A percentile compares a stretch with the other conserved stretches of the same genome.
phyloP scores from a whole-genome alignment of 2,113 vertebrate genomes.

The Vimba vimba region DNA sequence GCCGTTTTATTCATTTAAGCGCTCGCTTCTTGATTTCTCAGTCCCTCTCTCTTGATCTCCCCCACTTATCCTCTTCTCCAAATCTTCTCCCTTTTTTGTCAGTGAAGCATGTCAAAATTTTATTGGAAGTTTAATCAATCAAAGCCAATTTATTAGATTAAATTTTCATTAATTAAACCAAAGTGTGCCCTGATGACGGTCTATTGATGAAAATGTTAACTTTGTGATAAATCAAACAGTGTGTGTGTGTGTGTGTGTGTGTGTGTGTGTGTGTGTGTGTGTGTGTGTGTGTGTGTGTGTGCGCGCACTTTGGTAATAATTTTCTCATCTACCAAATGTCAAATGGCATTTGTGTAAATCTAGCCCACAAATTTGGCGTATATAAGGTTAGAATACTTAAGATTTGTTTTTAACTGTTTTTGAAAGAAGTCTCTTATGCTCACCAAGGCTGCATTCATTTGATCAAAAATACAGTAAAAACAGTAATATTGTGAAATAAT shows the following conservation, averaged over 20 bases:
- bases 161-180: slow-evolving; percentile 45
- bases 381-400: not conserved
- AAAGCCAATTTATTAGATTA: slow-evolving; percentile 45
- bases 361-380: not conserved
- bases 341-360: not conserved
- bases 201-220: slow-evolving; percentile 43
- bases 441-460: not conserved
- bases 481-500: not conserved
- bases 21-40: not conserved
- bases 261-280: not conserved
- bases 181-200: slow-evolving; percentile 32
- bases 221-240: slow-evolving; percentile 10
- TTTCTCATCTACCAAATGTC: not conserved
- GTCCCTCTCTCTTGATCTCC: not conserved
- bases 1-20: not conserved
- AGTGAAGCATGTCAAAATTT: slow-evolving; percentile 31
- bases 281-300: too few relatives aligned
- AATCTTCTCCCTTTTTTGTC: not conserved
- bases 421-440: not conserved
- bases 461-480: not conserved
- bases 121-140: slow-evolving; percentile 45
- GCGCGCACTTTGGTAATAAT: not conserved
- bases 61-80: slow-evolving; percentile 1
- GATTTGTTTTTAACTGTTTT: not conserved
- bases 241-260: not conserved